Percentiles rank a stretch among this genome's conserved stretches.
Evolutionary conservation across 2,113 vertebrate genomes (phyloP).

Genomic region (Aythya baeri): DNA sequence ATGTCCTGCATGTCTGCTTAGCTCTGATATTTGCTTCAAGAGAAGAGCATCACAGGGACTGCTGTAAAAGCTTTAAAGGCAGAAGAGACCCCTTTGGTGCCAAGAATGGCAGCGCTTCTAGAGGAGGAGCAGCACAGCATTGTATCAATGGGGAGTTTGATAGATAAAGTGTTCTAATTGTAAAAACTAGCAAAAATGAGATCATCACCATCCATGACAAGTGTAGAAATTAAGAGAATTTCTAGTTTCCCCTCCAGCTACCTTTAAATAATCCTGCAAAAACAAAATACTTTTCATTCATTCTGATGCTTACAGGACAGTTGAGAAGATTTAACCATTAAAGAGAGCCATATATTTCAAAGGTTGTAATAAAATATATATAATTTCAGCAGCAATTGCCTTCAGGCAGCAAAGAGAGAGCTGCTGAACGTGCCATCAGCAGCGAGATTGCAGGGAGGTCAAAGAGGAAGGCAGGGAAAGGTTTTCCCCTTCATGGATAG

Average conservation of each 20-base stretch:
- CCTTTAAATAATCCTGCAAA: neutral
- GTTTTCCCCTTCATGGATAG: neutral
- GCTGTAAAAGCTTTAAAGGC: neutral
- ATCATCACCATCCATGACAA: neutral
- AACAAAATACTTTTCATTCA: neutral
- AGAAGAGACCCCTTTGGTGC: neutral
- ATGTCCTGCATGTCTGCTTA: neutral
- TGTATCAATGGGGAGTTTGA: neutral
- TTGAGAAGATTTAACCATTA: neutral
- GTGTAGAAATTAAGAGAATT: neutral
- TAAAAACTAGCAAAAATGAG: neutral
- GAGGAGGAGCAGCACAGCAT: neutral
- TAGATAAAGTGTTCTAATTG: neutral
- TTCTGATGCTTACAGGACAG: neutral
- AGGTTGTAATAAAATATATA: neutral
- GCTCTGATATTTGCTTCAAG: conserved; percentile 7
- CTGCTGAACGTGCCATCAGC: neutral
- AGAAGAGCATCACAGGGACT: neutral
- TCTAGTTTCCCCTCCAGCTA: neutral
- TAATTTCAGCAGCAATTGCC: neutral
- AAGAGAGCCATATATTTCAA: neutral
- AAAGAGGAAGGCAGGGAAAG: neutral
- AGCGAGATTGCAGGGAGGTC: neutral
- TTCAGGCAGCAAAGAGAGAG: neutral
- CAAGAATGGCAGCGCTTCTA: neutral